Base-by-base conservation (phyloP, 1,140 invertebrate species). In the Drosophila leontia region DNA sequence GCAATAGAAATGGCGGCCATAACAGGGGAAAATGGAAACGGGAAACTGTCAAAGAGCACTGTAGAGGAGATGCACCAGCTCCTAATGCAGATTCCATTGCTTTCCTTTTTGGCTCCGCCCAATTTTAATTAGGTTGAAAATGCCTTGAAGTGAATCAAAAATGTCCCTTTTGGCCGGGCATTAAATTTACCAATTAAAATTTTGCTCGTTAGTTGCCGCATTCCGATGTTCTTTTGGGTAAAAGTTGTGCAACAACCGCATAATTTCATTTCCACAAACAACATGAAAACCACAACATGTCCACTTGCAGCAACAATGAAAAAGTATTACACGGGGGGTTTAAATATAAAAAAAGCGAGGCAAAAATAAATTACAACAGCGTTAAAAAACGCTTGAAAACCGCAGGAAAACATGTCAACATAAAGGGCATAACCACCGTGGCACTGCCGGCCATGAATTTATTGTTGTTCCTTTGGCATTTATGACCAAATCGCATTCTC, bases 191-290 rank as follows among this genome's bases (percentile, higher is more conserved):
- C 69, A 72, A 72, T 72, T 72, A 72, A 72, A 72, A 72, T 57
- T 15, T 42, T 59, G 37, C 45, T 71, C 32, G 42, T 71, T 83
- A 83, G 65, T 68, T 80, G 55, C 7, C 45, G 15, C 35, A 50
- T 64, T 63, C 9, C 56, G 23, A 41, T 55, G 57, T 57, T 58
- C 42, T 44, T 53, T 44, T 13, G 47, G 34, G 7, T n/a, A 35
- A 60, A 57, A 50, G 45, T 68, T 70, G 57, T 62, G 62, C 58
- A 56, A 57, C 82, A 78, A 87, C 84, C 84, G 84, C 84, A 87
- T 87, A 83, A 87, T 87, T 87, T 88, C 77, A 87, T 87, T 87
- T 87, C 55, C 51, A 80, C 84, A 80, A 88, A 87, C 84, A 87
- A 83, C 34, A 55, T 51, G 55, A 70, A 88, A 88, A 88, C 84